Conservation (phyloP, 2,888 invertebrate genomes). For the Formica aserva region DNA sequence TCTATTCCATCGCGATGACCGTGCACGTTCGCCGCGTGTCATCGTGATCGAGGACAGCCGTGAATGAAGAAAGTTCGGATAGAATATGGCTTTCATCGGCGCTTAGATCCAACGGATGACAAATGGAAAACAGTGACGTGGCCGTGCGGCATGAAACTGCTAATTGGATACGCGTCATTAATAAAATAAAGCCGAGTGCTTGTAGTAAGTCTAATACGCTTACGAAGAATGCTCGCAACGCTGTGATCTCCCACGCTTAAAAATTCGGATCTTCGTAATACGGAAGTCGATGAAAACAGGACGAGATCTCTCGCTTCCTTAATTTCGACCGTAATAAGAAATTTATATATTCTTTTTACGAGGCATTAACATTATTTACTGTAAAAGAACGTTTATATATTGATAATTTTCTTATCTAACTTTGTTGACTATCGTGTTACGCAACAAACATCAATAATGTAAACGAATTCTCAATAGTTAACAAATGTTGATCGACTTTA, state of each 20-base stretch:
- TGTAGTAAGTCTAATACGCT: constrained; percentile 8
- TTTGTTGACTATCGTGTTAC: constrained; percentile 4
- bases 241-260: background rate
- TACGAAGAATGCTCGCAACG: constrained; percentile 4
- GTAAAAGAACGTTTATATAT: background rate
- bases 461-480: constrained; percentile 15
- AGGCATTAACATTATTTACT: constrained; percentile 1
- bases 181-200: constrained; percentile 65
- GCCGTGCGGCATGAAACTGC: constrained; percentile 67
- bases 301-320: background rate
- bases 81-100: constrained; percentile 73
- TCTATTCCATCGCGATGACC: constrained; percentile 60
- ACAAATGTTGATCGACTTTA: constrained; percentile 6
- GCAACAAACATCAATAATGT: constrained; percentile 30
- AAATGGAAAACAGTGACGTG: constrained; percentile 71
- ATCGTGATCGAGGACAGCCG: constrained; percentile 68
- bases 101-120: constrained; percentile 67
- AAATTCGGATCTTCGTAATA: constrained; percentile 3
- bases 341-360: background rate
- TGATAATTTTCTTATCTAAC: constrained; percentile 14
- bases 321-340: background rate
- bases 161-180: constrained; percentile 79
- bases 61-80: constrained; percentile 67
- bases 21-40: constrained; percentile 48
- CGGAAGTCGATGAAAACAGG: background rate